Base-by-base conservation (phyloP, 2,888 invertebrate genomes). In the Gerosis bhagava region DNA sequence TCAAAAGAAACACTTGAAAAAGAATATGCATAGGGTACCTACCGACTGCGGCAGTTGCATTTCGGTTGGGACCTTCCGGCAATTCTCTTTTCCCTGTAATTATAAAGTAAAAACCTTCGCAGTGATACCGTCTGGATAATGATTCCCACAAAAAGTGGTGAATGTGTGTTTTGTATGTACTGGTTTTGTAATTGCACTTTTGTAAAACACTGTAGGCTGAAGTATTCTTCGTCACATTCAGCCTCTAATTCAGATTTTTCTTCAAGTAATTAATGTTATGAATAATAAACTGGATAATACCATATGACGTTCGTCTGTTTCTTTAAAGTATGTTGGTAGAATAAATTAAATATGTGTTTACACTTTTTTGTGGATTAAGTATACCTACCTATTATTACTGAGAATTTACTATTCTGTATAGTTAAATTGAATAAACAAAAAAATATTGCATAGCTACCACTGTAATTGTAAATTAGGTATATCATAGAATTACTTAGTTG, bases 31-130 rank as follows among this genome's bases (percentile, higher is more conserved):
- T 6, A 19, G 6, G 4, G 19, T 34, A 50, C 52, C 51, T 51
- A 56, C 48, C 35, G 44, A 24, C 56, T 44, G 60, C 64, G 70
- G 54, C 73, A 71, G 73, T 70, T 71, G 77, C 66, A 62, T 64
- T 71, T 65, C 70, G 70, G 67, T 54, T 56, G 58, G 54, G 63
- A 61, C 68, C 67, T 65, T 64, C 67, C 65, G 67, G 66, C 61
- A 60, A 69, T 70, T 66, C 64, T 58, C 57, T 62, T 66, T 65
- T 64, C 59, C 59, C 70, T 70, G 62, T 70, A 78, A 81, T 81
- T 78, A 78, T 65, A 66, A 65, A n/a, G 57, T 60, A 69, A 70
- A 70, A 67, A 66, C 61, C 59, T 56, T n/a, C 56, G 58, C 66
- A 60, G 58, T 70, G 70, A 77, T 72, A 74, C 62, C 56, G 54